These are phyloP conservation scores for Casuarius casuarius DNA, from an alignment of 2,113 vertebrate genomes.

Conservation along the genomic window DNA sequence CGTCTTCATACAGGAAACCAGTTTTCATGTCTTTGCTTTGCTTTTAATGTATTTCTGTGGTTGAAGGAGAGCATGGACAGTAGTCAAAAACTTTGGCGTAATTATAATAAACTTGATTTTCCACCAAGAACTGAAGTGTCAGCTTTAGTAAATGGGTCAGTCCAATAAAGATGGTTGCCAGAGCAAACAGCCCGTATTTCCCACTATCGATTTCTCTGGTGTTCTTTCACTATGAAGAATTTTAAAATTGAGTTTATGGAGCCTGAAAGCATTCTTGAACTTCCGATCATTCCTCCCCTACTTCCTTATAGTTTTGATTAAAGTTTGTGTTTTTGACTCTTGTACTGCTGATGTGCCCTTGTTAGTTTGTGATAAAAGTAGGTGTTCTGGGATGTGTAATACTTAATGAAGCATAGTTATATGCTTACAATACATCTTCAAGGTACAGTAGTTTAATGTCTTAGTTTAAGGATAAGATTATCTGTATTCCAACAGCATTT, in stretches of 20 bases:
- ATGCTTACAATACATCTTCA: conserved; percentile 55
- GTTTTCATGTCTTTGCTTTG: not conserved
- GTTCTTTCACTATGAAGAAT: not conserved
- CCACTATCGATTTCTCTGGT: not conserved
- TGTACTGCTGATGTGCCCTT: not conserved
- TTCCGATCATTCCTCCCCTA: not conserved
- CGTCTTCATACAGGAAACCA: not conserved
- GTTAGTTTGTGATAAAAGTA: not conserved
- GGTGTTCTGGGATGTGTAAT: not conserved
- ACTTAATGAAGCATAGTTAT: not conserved
- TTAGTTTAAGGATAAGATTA: conserved; percentile 75
- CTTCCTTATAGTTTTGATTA: not conserved
- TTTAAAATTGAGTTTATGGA: not conserved
- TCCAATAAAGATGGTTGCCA: not conserved
- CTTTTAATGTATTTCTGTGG: not conserved
- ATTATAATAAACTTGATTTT: not conserved
- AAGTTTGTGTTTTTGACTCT: not conserved
- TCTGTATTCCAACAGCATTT: conserved; percentile 88
- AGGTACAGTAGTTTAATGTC: conserved; percentile 69
- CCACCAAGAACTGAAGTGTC: not conserved
- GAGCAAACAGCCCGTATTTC: not conserved
- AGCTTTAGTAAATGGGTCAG: not conserved
- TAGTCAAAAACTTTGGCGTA: not conserved
- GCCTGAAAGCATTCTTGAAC: not conserved
- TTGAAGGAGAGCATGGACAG: not conserved